Evolutionary conservation across 2,113 vertebrate species (phyloP), one percentile per base, ranked within the genome.

Genomic region (Anhinga anhinga): DNA sequence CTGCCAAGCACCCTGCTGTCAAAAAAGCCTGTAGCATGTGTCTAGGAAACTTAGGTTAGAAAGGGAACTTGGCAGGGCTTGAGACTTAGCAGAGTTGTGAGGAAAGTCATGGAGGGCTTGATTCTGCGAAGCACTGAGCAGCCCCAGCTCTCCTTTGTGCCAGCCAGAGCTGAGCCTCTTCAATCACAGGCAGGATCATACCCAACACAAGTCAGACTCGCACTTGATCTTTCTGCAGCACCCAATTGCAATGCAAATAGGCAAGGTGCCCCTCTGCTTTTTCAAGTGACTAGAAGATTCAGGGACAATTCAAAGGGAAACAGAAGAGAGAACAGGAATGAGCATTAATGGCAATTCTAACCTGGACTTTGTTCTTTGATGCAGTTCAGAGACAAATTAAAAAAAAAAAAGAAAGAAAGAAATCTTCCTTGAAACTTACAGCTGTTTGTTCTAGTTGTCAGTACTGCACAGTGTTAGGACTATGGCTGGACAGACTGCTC

Each of bases 1-100:
- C 93, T 96, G 90, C 95, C 94, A 61, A 76, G 95, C 90, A 66
- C 92, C 93, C 95, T 6, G 55, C 95, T 90, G 95, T 83, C 85
- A 88, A 86, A 95, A 96, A 91, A 94, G 86, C 93, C 95, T 93
- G 53, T 85, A 86, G 94, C 86, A 76, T 87, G 86, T 82, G 86
- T 53, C 83, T 88, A 15, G 81, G 89, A 95, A 94, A 49, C 26
- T 72, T 49, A 38, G 86, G 88, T 59, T 85, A 72, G 91, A 96
- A 62, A 95, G 66, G 47, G 74, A 73, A 38, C 62, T 85, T 94
- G 91, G 94, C 94, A 93, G 65, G 62, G 61, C 70, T 95, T 1
- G 19, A 81, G 88, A 55, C 19, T 53, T 2, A 20, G 23, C 55
- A 62, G 90, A 53, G 15, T 7, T 95, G 86, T 26, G 69, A 95